Percentiles rank a stretch among this genome's conserved stretches.
phyloP scores from a whole-genome alignment of 2,797 vertebrate genomes.

The Sebastes iracundus region DNA sequence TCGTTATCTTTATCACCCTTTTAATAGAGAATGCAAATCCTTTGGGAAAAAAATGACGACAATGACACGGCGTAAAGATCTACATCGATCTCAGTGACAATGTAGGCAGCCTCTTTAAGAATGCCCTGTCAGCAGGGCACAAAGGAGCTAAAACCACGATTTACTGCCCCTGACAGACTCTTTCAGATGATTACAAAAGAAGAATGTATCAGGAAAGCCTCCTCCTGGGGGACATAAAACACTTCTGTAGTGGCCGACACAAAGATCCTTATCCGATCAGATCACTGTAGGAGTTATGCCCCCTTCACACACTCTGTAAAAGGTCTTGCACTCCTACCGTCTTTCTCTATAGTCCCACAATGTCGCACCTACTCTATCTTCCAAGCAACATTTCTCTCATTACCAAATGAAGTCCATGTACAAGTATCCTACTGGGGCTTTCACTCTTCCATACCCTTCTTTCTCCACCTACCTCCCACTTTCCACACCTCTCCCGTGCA shows the following conservation, averaged over 20 bases:
- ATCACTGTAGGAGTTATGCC: conserved; percentile 16
- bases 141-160: conserved; percentile 47
- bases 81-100: conserved; percentile 3
- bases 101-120: neutral
- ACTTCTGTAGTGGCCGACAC: conserved; percentile 21
- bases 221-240: conserved; percentile 40
- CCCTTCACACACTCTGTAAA: neutral
- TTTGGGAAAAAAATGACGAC: neutral
- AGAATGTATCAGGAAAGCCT: conserved; percentile 53
- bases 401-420: neutral
- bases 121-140: conserved; percentile 19
- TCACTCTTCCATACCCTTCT: neutral
- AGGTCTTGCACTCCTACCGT: neutral
- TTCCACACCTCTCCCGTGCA: conserved; percentile 20
- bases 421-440: neutral
- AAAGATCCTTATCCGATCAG: conserved; percentile 38
- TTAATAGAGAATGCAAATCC: neutral
- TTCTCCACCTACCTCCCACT: conserved; percentile 1
- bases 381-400: neutral
- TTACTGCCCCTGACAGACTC: conserved; percentile 57
- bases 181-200: conserved; percentile 65
- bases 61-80: neutral
- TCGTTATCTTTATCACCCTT: neutral
- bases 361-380: neutral
- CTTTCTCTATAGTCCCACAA: neutral